A percentile compares a stretch with the other conserved stretches of the same genome.
Evolutionary conservation across 2,797 vertebrate genomes (phyloP).

Genomic region (Apogon talboti): DNA sequence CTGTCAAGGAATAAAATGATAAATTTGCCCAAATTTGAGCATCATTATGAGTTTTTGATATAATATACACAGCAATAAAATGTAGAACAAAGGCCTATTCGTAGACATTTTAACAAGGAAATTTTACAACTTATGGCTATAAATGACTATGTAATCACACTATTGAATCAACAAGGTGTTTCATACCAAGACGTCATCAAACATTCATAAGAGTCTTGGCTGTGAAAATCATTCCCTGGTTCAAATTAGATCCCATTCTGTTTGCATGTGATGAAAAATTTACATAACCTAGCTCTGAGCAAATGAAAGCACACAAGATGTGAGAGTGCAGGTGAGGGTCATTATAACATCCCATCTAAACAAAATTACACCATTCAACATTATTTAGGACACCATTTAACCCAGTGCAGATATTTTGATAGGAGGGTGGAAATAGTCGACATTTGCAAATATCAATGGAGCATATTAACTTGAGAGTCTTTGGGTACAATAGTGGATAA

Average conservation of each 20-base stretch:
- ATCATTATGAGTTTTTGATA: too few relatives aligned
- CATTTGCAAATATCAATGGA: constrained; percentile 18
- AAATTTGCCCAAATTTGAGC: too few relatives aligned
- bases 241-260: constrained; percentile 24
- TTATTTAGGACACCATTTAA: constrained; percentile 3
- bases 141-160: neutral
- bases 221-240: constrained; percentile 4
- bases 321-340: neutral
- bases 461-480: constrained; percentile 3
- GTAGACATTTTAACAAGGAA: too few relatives aligned
- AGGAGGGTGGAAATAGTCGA: neutral
- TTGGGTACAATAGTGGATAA: constrained; percentile 18
- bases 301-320: constrained; percentile 6
- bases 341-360: neutral
- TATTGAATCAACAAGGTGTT: constrained; percentile 12
- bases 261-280: constrained; percentile 46
- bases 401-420: constrained; percentile 9
- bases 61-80: too few relatives aligned
- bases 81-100: too few relatives aligned
- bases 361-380: constrained; percentile 10
- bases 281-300: constrained; percentile 14
- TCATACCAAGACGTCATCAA: constrained; percentile 8
- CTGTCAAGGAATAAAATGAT: too few relatives aligned
- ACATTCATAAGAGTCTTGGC: constrained; percentile 24
- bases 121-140: too few relatives aligned